These are phyloP conservation scores for Tachuris rubrigastra DNA, from an alignment of 2,113 vertebrate genomes.

Conservation along the genomic window DNA sequence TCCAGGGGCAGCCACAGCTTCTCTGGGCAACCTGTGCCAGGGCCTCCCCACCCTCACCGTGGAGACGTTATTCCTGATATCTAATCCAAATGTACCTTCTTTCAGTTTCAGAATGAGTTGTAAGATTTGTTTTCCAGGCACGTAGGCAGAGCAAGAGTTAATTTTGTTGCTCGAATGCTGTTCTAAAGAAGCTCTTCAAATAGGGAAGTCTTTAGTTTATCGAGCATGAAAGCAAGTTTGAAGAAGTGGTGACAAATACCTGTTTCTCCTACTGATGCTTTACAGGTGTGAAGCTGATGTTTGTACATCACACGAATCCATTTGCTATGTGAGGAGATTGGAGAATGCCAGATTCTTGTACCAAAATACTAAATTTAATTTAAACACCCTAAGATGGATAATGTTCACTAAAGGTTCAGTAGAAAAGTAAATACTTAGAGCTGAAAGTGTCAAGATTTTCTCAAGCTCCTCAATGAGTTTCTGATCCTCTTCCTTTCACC, in stretches of 20 bases:
- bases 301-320: not conserved
- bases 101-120: not conserved
- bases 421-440: not conserved
- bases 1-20: not conserved
- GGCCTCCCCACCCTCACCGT: fast-evolving
- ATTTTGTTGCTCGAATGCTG: not conserved
- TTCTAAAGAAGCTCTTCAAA: not conserved
- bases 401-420: not conserved
- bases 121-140: not conserved
- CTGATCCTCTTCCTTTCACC: not conserved
- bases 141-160: not conserved
- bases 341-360: not conserved
- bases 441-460: not conserved
- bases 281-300: not conserved
- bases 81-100: not conserved
- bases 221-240: not conserved
- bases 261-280: not conserved
- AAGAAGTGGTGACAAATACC: not conserved
- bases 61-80: not conserved
- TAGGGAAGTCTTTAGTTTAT: not conserved
- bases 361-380: not conserved
- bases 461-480: not conserved
- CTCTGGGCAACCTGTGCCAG: not conserved
- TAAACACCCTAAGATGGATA: not conserved
- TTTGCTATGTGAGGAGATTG: not conserved